Evolutionary conservation across 2,113 vertebrate species (phyloP), one percentile per base, ranked within the genome.

Genomic region (Illadopsis cleaveri): DNA sequence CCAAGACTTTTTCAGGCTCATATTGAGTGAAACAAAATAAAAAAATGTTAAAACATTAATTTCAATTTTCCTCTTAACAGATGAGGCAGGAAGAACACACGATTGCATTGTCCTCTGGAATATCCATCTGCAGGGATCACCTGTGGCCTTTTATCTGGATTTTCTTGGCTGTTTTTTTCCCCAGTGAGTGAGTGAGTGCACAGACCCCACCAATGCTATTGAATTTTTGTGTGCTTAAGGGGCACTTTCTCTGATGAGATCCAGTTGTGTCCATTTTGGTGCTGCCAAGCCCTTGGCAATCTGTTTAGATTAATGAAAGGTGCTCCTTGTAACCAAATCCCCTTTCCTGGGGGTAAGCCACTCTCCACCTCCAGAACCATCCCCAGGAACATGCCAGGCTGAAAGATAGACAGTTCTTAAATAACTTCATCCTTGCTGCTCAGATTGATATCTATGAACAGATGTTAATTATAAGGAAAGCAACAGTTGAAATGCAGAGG

Each of bases 321-420:
- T 97, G 86, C 82, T 95, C 91, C 97, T 96, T 98, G 97, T 98
- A 98, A 98, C 97, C 93, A 97, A 97, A 98, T 97, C 97, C 94
- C 65, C 83, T 95, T 97, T 97, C 95, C 96, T 91, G 69, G 33
- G 81, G 97, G 96, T 94, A 97, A 80, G 86, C 76, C 50, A 65
- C 47, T 93, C 92, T 76, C 89, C 86, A 94, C 89, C 82, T 97
- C 83, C 90, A 96, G 93, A 94, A 87, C 86, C 94, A 90, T 95
- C 92, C 91, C 91, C 92, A 65, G 80, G 45, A 96, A 93, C 92
- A 72, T 4, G 18, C 71, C 60, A 86, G 81, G 80, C 78, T 94
- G 91, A 91, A 92, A 97, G 96, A 95, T 33, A 95, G 89, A 90
- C 24, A 8, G 61, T 83, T 88, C 84, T 97, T 96, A 93, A 96